Evolutionary conservation across 2,113 vertebrate genomes (phyloP).

Genomic region (Pseudorhombus dupliciocellatus): DNA sequence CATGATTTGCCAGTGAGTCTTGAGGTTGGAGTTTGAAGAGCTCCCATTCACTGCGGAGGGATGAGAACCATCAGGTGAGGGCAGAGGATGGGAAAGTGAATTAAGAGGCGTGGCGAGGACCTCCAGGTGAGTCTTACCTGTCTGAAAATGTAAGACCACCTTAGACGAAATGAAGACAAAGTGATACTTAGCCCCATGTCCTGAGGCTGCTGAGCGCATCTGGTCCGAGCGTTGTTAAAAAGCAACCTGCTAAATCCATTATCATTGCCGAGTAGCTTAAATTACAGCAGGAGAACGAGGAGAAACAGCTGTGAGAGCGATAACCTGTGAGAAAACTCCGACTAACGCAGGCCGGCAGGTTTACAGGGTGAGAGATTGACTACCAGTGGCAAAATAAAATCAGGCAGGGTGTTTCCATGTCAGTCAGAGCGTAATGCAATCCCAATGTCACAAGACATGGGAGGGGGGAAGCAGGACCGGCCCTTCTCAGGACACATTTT

Average conservation of each 20-base stretch:
- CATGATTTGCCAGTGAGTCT: not conserved
- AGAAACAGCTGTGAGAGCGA: slow-evolving; percentile 65
- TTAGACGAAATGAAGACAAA: slow-evolving; percentile 48
- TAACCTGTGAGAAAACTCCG: slow-evolving; percentile 69
- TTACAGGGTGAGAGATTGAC: slow-evolving; percentile 76
- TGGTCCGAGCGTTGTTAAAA: slow-evolving; percentile 53
- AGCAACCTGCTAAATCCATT: slow-evolving; percentile 73
- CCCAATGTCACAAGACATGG: slow-evolving; percentile 55
- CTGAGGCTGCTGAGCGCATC: slow-evolving; percentile 61
- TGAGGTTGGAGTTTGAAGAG: not conserved
- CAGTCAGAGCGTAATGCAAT: slow-evolving; percentile 56
- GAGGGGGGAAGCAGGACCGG: slow-evolving; percentile 20
- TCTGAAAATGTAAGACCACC: slow-evolving; percentile 54
- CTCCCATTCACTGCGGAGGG: not conserved
- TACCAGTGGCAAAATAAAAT: slow-evolving; percentile 64
- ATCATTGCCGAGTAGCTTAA: slow-evolving; percentile 66
- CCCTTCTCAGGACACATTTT: slow-evolving; percentile 31
- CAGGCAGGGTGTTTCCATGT: slow-evolving; percentile 50
- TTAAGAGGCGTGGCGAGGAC: slow-evolving; percentile 11
- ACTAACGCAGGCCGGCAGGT: slow-evolving; percentile 56
- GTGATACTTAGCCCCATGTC: slow-evolving; percentile 36
- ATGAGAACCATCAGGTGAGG: slow-evolving; percentile 23
- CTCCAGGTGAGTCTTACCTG: slow-evolving; percentile 54
- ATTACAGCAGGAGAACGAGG: slow-evolving; percentile 64
- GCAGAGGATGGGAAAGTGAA: slow-evolving; percentile 7